Base-by-base conservation (phyloP, 1,140 invertebrate species). In the Magallana gigas region DNA sequence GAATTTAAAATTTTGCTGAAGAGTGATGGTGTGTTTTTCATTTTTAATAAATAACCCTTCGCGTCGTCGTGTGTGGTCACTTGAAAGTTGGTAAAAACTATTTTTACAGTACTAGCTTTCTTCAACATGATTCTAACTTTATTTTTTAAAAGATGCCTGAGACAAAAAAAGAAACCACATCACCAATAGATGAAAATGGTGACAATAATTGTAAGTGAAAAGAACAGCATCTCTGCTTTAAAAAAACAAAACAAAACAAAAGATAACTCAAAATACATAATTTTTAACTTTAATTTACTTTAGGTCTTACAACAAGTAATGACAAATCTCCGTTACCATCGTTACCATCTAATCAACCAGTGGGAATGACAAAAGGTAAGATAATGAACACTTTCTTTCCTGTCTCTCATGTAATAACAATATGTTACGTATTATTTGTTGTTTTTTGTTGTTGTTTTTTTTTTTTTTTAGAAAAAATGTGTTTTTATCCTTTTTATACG, bases 291-390 rank as follows among this genome's bases (percentile, higher is more conserved):
- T 23, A 23, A 2, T 76, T 76, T 12, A 2, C 36, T 76, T 76
- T 36, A 76, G 68, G 18, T 9, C 8, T 76, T 9, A 5, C 68
- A 8, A 36, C 18, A 9, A 29, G 68, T 12, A 8, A 76, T 36
- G 36, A 23, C 12, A 11, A 29, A 29, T 76, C 68, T 3, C 7
- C 68, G 12, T 2, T 23, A 18, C 68, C 8, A 11, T 12, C 68
- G 12, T 2, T 23, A 18, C 68, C 8, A 11, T 9, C 8, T 29
- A 12, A 8, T 7, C 36, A 18, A 4, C 7, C 68, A 11, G 36
- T 12, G 12, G 68, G 14, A 76, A 76, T 76, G 68, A 76, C 68
- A 9, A 76, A 76, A 76, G 68, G 68, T 76, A 29, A 76, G 23
- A 76, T 29, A 36, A 48, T 48, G 36, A 48, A 48, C 3, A 48